Base-by-base conservation (phyloP, 2,113 vertebrate species). In the Cnemophilus loriae region DNA sequence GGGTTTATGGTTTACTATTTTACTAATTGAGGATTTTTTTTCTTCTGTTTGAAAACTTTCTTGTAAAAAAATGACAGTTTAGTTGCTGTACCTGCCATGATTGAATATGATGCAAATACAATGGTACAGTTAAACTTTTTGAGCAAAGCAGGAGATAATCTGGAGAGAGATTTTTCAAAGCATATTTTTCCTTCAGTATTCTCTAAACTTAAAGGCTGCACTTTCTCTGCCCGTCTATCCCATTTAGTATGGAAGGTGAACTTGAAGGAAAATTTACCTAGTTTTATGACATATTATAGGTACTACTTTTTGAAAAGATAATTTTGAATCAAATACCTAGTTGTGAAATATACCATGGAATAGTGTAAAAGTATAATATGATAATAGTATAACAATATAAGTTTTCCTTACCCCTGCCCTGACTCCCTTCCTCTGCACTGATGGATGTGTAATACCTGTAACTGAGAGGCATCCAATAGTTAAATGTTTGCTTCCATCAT, bases 161-260 rank as follows among this genome's bases (percentile, higher is more conserved):
- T 68, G 60, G 16, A 33, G 19, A 76, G 41, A 50, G 10, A 17
- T 75, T 81, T 87, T 56, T 87, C n/a, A 61, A 14, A 71, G 47
- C 2, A 0, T 52, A 17, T 82, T 76, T 68, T 84, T 32, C 22
- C 16, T 83, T 49, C 2, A 5, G 4, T 73, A 35, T 61, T 92
- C 32, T 93, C 53, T 60, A 42, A 68, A 82, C 11, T 22, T 86
- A 61, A 65, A 67, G 91, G 7, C 39, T 75, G 32, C 9, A 7
- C 15, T 64, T 71, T 64, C 5, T 60, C 50, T 85, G 11, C 2
- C 11, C 5, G 7, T 42, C 17, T 55, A 9, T 70, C 87, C 77
- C n/a, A 4, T 94, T 46, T 95, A 96, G 95, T 98, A 97, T 97
- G 97, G 97, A 98, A 98, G 97, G 97, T 97, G 95, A 96, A 96